Percentiles rank a stretch among this genome's conserved stretches.
Evolutionary conservation across 2,888 invertebrate species (phyloP).

Genomic region (Panorpa germanica): DNA sequence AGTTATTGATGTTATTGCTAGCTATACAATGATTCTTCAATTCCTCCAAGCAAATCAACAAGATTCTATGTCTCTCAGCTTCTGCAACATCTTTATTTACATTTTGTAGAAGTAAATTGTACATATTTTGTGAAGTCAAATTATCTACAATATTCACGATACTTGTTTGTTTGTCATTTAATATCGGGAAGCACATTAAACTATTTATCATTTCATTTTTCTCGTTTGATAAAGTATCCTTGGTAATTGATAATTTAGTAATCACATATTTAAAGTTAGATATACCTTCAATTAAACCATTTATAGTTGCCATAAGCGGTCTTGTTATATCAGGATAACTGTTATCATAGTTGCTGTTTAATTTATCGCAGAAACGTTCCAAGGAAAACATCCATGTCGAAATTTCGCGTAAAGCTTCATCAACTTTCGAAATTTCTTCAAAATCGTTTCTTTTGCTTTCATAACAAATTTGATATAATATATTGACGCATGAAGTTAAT

Average conservation of each 20-base stretch:
- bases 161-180: constrained; percentile 19
- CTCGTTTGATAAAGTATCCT: constrained; percentile 15
- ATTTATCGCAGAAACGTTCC: constrained; percentile 31
- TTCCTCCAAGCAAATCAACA: constrained; percentile 51
- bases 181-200: constrained; percentile 31
- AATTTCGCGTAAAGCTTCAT: constrained; percentile 24
- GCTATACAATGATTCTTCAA: constrained; percentile 42
- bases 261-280: constrained; percentile 33
- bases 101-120: too few species aligned
- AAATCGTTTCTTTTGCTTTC: constrained; percentile 23
- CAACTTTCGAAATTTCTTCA: constrained; percentile 23
- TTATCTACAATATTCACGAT: constrained; percentile 25
- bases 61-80: constrained; percentile 36
- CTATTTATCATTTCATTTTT: constrained; percentile 21
- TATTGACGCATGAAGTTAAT: too few species aligned
- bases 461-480: too few species aligned
- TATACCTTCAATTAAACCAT: constrained; percentile 45
- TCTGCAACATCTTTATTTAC: too few species aligned
- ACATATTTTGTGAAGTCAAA: constrained; percentile 25
- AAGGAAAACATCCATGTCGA: constrained; percentile 32
- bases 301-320: constrained; percentile 47
- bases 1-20: constrained; percentile 24
- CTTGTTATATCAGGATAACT: constrained; percentile 65
- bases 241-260: constrained; percentile 24
- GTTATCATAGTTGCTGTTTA: constrained; percentile 32